Base-by-base conservation (phyloP, 1,140 invertebrate genomes). In the Heliconius hermathena region DNA sequence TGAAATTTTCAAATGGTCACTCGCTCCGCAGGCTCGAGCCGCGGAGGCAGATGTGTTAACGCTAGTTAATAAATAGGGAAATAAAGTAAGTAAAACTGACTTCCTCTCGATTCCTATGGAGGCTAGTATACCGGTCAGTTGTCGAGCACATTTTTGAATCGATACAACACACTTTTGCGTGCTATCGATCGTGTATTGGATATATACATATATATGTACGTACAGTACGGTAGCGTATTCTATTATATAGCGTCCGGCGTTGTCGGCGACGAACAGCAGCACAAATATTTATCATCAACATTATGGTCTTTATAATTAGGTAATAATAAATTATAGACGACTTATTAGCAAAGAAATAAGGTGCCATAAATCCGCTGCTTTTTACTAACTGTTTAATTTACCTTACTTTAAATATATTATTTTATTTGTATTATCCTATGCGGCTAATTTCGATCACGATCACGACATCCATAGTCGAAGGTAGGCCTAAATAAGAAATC, bases 91-190 rank as follows among this genome's bases (percentile, higher is more conserved):
- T 89, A 87, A 91, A 91, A 92, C 88, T 90, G 91, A 93, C 90
- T 92, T 92, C 93, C 91, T 92, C 90, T 92, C 90, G 90, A 90
- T 93, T 90, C 88, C 90, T 91, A 91, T 90, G 89, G 86, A 87
- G 87, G 87, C 88, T 87, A 87, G 85, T 87, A 86, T 85, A 79
- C 83, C 83, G 83, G 81, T 81, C 80, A 82, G 79, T 81, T 79
- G 76, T 54, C 77, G 41, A 74, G 72, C 74, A 80, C 71, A 52
- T 73, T 77, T 80, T 76, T 49, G 79, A 77, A 77, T 77, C 79
- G 79, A 77, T 80, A 66, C 22, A 73, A 77, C 78, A 77, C 80
- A 72, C 66, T 29, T 52, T 72, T 75, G 80, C 54, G 71, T 76
- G 78, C 41, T 76, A 54, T 41, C 82, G 79, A 74, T 80, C 79